A percentile compares a stretch with the other conserved stretches of the same genome.
Evolutionary conservation across 2,797 vertebrate genomes (phyloP).

Genomic region (Serranus cabrilla): DNA sequence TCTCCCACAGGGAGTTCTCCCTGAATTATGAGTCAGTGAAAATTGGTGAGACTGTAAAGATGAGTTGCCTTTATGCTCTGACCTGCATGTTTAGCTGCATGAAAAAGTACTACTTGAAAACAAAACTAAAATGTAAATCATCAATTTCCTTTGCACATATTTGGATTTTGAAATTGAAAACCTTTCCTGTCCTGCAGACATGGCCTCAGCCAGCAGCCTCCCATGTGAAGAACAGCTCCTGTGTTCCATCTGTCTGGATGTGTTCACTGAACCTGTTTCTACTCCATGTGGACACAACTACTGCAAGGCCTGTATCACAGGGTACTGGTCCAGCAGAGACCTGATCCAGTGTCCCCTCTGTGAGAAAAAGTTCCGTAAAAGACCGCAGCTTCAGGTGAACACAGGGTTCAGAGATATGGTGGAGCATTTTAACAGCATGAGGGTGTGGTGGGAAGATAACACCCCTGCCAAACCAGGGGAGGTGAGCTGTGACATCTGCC

Average conservation of each 20-base stretch:
- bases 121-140: no score
- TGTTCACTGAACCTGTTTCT: slow-evolving; percentile 50
- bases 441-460: neutral
- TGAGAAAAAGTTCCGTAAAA: slow-evolving; percentile 14
- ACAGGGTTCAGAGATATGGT: slow-evolving; percentile 58
- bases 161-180: no score
- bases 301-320: slow-evolving; percentile 59
- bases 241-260: slow-evolving; percentile 60
- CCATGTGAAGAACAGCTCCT: slow-evolving; percentile 28
- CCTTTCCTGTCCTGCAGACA: slow-evolving; percentile 42
- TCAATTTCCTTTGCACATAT: no score
- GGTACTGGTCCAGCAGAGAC: slow-evolving; percentile 43
- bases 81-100: no score
- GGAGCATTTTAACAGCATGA: slow-evolving; percentile 39
- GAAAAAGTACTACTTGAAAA: no score
- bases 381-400: slow-evolving; percentile 54
- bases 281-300: slow-evolving; percentile 70
- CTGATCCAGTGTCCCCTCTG: slow-evolving; percentile 54
- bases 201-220: slow-evolving; percentile 45
- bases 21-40: neutral
- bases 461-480: slow-evolving; percentile 35
- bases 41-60: neutral
- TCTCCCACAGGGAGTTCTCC: no score
- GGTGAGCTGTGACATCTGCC: slow-evolving; percentile 63
- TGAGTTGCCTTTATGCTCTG: neutral